Base-by-base conservation (phyloP, 1,140 invertebrate species). In the Drosophila orena region DNA sequence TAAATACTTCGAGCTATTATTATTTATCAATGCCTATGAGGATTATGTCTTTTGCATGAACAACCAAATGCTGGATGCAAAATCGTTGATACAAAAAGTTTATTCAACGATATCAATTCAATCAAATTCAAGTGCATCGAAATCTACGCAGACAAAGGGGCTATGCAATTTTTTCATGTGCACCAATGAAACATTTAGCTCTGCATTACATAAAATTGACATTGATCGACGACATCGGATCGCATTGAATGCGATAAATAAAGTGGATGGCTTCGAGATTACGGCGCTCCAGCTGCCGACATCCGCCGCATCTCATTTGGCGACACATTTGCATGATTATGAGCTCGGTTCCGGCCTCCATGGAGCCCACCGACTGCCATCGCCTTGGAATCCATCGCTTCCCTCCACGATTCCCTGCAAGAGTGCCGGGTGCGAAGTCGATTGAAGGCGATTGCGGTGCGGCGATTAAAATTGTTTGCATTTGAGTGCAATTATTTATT, bases 241-340 rank as follows among this genome's bases (percentile, higher is more conserved):
- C 34, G 40, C 10, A 22, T 27, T 14, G 58, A 20, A 49, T 17
- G 30, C 30, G 30, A 15, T n/a, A 49, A 37, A 30, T 55, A 38
- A 53, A n/a, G 37, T 11, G 38, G 54, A 30, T 34, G n/a, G 55
- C 55, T 43, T 8, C 17, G 30, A 66, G 59, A 68, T 68, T 68
- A 68, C 64, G 64, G 35, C 65, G 65, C 65, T 38, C 37, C 30
- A 30, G 49, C 40, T 44, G 12, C 38, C 40, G 35, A 50, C 71
- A 80, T 75, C 61, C 61, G 73, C 68, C 62, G 81, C 81, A 85
- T 85, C 73, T 80, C 73, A 85, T 85, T 81, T 76, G 56, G 61
- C 77, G 72, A 80, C 72, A 80, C 72, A 84, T 84, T 84, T 84
- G 81, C 81, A 84, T 85, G 77, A 81, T 85, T 86, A 86, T 86